A percentile compares a stretch with the other conserved stretches of the same genome.
phyloP scores from a whole-genome alignment of 2,888 invertebrate species.

The Tenthredo mesomela region DNA sequence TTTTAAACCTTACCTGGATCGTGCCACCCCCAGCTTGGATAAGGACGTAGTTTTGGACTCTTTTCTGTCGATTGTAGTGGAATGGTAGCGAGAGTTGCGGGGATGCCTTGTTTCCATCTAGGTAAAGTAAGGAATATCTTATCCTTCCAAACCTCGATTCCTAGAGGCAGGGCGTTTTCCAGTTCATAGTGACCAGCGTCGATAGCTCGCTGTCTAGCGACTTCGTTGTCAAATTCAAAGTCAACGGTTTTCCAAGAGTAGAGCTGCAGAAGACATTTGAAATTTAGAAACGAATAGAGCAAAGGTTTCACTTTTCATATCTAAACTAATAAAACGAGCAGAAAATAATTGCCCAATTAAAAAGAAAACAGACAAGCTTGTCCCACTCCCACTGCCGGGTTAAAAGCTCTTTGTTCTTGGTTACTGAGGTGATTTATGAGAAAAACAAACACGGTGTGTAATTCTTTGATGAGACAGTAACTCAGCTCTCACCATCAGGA shows the following conservation, averaged over 20 bases:
- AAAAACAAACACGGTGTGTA: background rate
- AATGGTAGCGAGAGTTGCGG: conserved; percentile 86
- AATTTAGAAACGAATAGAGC: background rate
- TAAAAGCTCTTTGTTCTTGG: conserved; percentile 22
- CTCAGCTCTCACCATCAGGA: conserved; percentile 8
- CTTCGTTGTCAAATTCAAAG: conserved; percentile 84
- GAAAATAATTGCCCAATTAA: conserved; percentile 20
- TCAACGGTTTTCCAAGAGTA: conserved; percentile 89
- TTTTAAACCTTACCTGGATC: conserved; percentile 77
- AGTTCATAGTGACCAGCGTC: conserved; percentile 83
- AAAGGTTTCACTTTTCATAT: conserved; percentile 24
- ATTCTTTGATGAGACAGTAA: background rate
- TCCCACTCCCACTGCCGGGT: background rate
- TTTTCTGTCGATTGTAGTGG: conserved; percentile 80
- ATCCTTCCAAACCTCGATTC: conserved; percentile 85
- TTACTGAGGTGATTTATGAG: background rate
- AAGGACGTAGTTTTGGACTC: conserved; percentile 85
- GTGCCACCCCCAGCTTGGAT: conserved; percentile 88
- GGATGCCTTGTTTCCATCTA: conserved; percentile 88
- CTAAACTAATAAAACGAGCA: background rate
- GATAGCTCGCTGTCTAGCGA: conserved; percentile 82
- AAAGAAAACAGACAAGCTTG: background rate
- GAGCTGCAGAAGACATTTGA: conserved; percentile 71
- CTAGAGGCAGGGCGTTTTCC: conserved; percentile 87
- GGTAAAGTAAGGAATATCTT: conserved; percentile 88